phyloP scores from a whole-genome alignment of 1,140 invertebrate genomes.

The Colletes latitarsis region DNA sequence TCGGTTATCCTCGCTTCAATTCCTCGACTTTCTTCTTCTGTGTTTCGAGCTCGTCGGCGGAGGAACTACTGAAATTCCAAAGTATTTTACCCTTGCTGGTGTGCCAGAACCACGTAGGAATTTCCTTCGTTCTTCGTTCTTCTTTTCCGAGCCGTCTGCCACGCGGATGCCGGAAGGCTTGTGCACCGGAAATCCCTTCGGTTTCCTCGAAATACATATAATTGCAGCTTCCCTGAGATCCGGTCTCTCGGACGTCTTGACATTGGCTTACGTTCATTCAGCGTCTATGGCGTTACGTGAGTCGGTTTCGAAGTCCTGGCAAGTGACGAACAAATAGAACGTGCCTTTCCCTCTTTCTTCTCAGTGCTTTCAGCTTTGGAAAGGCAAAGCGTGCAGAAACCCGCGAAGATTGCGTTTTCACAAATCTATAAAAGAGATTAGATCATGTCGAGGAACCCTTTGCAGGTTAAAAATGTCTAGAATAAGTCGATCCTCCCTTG shows the following conservation, averaged over 20 bases:
- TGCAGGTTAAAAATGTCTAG: too few relatives aligned
- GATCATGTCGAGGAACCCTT: not conserved
- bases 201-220: conserved; percentile 12
- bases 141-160: not conserved
- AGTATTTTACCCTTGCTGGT: not conserved
- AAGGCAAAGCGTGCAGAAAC: not conserved
- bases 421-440: not conserved
- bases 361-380: not conserved
- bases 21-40: conserved; percentile 1
- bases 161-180: not conserved
- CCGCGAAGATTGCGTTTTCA: not conserved
- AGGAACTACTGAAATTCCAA: conserved; percentile 17
- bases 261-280: conserved; percentile 30
- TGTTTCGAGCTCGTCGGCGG: not conserved
- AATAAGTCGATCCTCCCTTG: too few relatives aligned
- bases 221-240: conserved; percentile 33
- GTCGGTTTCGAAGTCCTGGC: conserved; percentile 27
- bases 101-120: not conserved
- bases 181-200: not conserved
- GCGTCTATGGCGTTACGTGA: conserved; percentile 44
- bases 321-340: conserved; percentile 46
- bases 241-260: conserved; percentile 33
- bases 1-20: conserved; percentile 15
- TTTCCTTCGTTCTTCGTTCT: not conserved
- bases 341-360: not conserved